A percentile compares a stretch with the other conserved stretches of the same genome.
Conservation (phyloP, 2,113 vertebrate species). For the Ochotona princeps region DNA sequence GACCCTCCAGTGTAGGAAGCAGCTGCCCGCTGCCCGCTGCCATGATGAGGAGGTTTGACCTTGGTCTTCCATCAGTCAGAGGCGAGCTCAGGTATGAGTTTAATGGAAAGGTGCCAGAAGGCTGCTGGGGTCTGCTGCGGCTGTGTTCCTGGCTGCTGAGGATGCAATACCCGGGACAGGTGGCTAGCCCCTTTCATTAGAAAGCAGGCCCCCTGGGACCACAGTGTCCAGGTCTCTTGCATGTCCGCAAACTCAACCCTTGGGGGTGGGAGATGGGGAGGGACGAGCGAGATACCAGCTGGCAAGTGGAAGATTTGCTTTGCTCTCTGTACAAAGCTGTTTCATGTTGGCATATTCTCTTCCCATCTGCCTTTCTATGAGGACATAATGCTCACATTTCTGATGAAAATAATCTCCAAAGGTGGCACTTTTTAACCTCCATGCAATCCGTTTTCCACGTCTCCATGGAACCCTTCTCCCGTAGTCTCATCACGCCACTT, state of each 20-base stretch:
- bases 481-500: rapidly evolving
- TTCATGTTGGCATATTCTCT: background rate
- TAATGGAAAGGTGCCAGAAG: background rate
- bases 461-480: rapidly evolving
- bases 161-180: background rate
- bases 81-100: background rate
- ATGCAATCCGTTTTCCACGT: background rate
- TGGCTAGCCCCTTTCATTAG: rapidly evolving
- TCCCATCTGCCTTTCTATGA: background rate
- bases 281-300: too few species aligned
- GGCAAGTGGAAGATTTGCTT: too few species aligned
- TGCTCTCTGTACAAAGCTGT: too few species aligned
- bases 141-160: rapidly evolving
- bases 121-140: rapidly evolving
- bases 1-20: background rate
- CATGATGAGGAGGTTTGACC: background rate
- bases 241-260: background rate
- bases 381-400: background rate
- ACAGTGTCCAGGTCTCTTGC: background rate
- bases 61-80: background rate
- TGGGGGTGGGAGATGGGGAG: background rate
- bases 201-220: background rate
- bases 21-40: background rate
- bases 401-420: background rate
- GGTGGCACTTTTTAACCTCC: background rate